phyloP scores from a whole-genome alignment of 2,888 invertebrate genomes.

The Pristionchus fissidentatus region DNA sequence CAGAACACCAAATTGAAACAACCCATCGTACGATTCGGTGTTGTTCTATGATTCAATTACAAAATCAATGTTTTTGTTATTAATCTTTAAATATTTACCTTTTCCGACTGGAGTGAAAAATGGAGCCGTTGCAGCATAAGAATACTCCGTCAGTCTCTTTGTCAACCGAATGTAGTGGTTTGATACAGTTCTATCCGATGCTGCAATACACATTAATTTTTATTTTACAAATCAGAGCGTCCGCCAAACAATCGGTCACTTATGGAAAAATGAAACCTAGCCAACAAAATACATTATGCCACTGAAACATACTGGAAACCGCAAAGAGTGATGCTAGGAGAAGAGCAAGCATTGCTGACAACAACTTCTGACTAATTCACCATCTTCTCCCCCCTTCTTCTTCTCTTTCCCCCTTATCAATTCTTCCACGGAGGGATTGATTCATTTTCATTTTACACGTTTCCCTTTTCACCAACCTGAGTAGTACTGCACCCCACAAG shows the following conservation, averaged over 20 bases:
- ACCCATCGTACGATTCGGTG: too few relatives aligned
- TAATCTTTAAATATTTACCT: neutral
- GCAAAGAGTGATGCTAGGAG: neutral
- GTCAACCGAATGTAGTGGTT: neutral
- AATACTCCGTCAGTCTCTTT: neutral
- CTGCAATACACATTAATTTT: neutral
- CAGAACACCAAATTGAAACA: too few relatives aligned
- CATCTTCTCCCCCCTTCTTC: too few relatives aligned
- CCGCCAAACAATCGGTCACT: too few relatives aligned
- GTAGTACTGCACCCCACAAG: too few relatives aligned
- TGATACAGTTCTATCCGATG: neutral
- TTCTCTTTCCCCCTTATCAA: too few relatives aligned
- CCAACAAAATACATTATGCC: neutral
- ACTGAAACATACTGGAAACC: neutral
- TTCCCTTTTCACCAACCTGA: too few relatives aligned
- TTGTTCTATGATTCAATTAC: too few relatives aligned
- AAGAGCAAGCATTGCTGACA: slow-evolving; percentile 1
- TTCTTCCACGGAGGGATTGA: too few relatives aligned
- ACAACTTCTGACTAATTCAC: too few relatives aligned
- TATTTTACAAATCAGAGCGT: too few relatives aligned
- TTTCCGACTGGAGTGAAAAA: neutral
- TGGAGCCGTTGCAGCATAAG: neutral
- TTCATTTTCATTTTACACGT: too few relatives aligned
- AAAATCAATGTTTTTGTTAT: neutral
- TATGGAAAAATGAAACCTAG: neutral